Evolutionary conservation across 2,797 vertebrate species (phyloP).

Genomic region (Eptatretus atami): DNA sequence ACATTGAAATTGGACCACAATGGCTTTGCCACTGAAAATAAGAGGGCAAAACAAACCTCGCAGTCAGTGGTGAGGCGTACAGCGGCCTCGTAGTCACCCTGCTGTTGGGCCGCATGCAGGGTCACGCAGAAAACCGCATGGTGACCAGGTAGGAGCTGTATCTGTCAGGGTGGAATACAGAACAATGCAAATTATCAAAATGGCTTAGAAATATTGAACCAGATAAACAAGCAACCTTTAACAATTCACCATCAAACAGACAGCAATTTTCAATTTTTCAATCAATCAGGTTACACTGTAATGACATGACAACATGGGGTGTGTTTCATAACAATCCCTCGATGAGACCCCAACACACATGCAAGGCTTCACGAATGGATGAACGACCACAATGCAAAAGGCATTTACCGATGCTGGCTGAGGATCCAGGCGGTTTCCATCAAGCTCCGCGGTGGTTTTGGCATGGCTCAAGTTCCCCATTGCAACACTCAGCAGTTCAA

Average conservation of each 20-base stretch:
- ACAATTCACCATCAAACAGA: no score
- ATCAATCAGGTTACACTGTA: no score
- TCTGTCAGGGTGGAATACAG: slow-evolving; percentile 17
- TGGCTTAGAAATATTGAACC: no score
- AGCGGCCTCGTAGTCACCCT: slow-evolving; percentile 63
- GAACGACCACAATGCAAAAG: not conserved
- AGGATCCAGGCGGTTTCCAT: slow-evolving; percentile 31
- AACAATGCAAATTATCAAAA: no score
- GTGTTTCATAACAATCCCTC: no score
- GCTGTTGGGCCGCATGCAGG: slow-evolving; percentile 44
- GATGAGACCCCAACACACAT: no score
- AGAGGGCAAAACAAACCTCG: slow-evolving; percentile 25
- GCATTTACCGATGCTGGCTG: slow-evolving; percentile 44
- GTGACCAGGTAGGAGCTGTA: slow-evolving; percentile 56
- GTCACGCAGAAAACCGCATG: slow-evolving; percentile 72
- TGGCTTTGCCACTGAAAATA: no score
- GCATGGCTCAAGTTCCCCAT: slow-evolving; percentile 45
- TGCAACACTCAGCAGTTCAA: slow-evolving; percentile 57
- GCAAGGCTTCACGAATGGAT: no score
- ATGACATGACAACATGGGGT: no score
- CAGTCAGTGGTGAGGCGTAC: slow-evolving; percentile 85
- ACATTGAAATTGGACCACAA: no score
- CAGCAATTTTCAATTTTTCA: no score
- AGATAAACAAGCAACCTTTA: no score
- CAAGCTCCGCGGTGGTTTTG: slow-evolving; percentile 19